A percentile compares a stretch with the other conserved stretches of the same genome.
Conservation (phyloP, 2,797 vertebrate genomes). For the Pteronotus mesoamericanus region DNA sequence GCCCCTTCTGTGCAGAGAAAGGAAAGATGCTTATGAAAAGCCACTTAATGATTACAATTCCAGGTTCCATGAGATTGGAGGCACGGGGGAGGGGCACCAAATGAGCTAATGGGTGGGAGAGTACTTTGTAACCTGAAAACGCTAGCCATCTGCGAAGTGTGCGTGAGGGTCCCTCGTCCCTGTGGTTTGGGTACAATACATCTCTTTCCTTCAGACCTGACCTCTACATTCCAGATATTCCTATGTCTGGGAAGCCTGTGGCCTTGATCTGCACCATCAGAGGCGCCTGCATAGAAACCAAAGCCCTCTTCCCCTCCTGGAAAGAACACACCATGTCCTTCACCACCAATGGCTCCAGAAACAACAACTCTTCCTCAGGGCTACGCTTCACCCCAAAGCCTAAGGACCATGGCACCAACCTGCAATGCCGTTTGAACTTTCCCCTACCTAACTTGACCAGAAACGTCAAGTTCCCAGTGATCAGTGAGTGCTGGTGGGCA, state of each 20-base stretch:
- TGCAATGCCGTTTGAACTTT: neutral
- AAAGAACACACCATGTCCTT: neutral
- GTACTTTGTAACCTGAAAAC: neutral
- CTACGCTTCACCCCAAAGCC: neutral
- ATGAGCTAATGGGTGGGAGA: neutral
- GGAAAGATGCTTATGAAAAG: neutral
- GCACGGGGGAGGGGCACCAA: neutral
- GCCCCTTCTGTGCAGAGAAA: neutral
- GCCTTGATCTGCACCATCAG: conserved; percentile 21
- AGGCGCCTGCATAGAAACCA: neutral
- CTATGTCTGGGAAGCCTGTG: neutral
- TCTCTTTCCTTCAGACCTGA: neutral
- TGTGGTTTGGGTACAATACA: too few species aligned
- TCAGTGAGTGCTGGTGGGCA: conserved; percentile 19
- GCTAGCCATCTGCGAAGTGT: neutral
- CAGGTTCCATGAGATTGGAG: neutral
- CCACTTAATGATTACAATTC: neutral
- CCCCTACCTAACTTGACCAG: too few species aligned
- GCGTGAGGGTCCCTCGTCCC: neutral
- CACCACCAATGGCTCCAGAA: rapidly evolving
- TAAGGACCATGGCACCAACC: neutral
- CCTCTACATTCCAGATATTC: neutral
- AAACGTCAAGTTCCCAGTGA: rapidly evolving
- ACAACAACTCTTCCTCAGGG: neutral
- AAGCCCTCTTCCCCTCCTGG: neutral